Percentiles rank a stretch among this genome's conserved stretches.
Evolutionary conservation across 2,797 vertebrate species (phyloP).

Genomic region (Scomberomorus guttatus): DNA sequence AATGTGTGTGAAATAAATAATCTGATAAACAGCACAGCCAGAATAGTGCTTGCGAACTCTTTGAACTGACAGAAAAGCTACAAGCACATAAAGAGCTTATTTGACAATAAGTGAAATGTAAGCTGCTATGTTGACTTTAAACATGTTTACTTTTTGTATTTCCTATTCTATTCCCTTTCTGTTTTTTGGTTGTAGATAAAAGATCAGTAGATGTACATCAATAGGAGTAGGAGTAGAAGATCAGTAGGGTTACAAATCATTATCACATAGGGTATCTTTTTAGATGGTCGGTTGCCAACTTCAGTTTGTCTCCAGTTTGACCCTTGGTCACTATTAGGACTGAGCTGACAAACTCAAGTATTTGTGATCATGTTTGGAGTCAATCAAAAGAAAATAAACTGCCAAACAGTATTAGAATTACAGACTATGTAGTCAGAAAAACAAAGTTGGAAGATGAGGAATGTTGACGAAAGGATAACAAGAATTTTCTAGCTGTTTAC

Average conservation of each 20-base stretch:
- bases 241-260: constrained; percentile 52
- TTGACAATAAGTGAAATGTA: constrained; percentile 34
- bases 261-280: constrained; percentile 36
- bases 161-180: constrained; percentile 7
- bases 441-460: not conserved
- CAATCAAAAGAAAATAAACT: not conserved
- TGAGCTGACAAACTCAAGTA: not conserved
- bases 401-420: constrained; percentile 2
- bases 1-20: not conserved
- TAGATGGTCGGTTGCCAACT: constrained; percentile 29
- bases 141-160: not conserved
- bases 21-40: constrained; percentile 20
- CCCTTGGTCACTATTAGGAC: not conserved
- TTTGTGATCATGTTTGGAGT: constrained; percentile 12
- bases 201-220: constrained; percentile 39
- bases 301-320: constrained; percentile 15
- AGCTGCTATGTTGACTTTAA: constrained; percentile 23
- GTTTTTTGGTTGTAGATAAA: not conserved
- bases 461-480: not conserved
- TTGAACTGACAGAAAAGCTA: constrained; percentile 19
- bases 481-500: not conserved
- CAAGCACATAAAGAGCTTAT: constrained; percentile 6
- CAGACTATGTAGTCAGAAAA: not conserved
- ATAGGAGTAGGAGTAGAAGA: constrained; percentile 21
- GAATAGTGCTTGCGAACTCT: constrained; percentile 23